Conservation (phyloP, 2,113 vertebrate species). For the Nipponia nippon region DNA sequence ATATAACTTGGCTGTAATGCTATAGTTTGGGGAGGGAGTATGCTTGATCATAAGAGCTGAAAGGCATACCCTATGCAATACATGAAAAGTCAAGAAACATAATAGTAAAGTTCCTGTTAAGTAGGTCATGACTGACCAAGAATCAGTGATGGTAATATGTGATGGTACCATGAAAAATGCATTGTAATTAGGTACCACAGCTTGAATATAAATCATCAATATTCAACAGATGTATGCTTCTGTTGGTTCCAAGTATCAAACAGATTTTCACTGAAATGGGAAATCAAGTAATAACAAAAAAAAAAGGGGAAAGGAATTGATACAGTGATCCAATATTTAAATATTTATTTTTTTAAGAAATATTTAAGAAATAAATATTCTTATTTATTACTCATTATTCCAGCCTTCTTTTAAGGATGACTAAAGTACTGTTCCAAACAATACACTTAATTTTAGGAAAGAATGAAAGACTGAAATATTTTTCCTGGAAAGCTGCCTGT, state of each 20-base stretch:
- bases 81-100: background rate
- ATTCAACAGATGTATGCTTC: background rate
- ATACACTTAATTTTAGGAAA: background rate
- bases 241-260: background rate
- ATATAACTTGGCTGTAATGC: background rate
- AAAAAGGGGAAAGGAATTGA: background rate
- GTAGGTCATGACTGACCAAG: background rate
- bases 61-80: background rate
- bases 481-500: background rate
- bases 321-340: background rate
- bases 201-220: conserved; percentile 14
- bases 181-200: conserved; percentile 7
- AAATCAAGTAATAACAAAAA: background rate
- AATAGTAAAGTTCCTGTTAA: background rate
- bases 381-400: background rate
- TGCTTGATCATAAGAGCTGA: background rate
- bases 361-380: background rate
- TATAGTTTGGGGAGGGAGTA: background rate
- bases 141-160: background rate
- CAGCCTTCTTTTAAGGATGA: background rate
- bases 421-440: background rate
- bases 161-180: conserved; percentile 13
- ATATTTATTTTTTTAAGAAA: background rate
- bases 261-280: background rate
- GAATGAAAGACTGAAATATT: background rate